Percentiles rank a stretch among this genome's conserved stretches.
These are phyloP conservation scores for Trachelus iudaicus DNA, from an alignment of 2,888 invertebrate genomes.

Conservation along the genomic window DNA sequence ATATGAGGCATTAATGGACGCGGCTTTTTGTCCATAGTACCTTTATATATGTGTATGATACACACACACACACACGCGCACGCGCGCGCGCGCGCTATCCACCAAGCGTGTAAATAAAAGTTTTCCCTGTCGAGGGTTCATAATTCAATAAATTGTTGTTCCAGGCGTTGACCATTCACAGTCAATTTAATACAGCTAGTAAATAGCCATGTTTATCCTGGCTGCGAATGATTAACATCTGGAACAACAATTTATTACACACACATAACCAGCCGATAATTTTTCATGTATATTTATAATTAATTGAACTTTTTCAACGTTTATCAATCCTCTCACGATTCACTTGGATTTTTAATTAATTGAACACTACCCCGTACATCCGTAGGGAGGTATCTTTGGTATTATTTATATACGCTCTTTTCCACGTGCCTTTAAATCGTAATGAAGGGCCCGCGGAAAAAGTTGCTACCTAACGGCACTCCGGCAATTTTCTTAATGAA, in stretches of 20 bases:
- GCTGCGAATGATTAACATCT: no score
- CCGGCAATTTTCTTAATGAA: background rate
- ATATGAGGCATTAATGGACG: background rate
- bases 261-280: no score
- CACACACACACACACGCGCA: background rate
- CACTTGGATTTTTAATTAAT: background rate
- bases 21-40: background rate
- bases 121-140: background rate
- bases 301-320: background rate
- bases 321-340: background rate
- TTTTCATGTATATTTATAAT: background rate
- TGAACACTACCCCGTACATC: background rate
- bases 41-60: background rate
- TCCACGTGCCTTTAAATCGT: background rate
- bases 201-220: no score
- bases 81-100: no score
- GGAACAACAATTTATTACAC: no score
- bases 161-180: no score
- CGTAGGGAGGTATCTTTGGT: background rate
- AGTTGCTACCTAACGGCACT: background rate
- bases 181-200: no score
- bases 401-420: background rate
- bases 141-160: background rate
- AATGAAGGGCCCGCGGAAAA: background rate
- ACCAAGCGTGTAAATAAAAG: background rate